Conservation (phyloP, 2,888 invertebrate genomes). For the Drosophila macrothrix region DNA sequence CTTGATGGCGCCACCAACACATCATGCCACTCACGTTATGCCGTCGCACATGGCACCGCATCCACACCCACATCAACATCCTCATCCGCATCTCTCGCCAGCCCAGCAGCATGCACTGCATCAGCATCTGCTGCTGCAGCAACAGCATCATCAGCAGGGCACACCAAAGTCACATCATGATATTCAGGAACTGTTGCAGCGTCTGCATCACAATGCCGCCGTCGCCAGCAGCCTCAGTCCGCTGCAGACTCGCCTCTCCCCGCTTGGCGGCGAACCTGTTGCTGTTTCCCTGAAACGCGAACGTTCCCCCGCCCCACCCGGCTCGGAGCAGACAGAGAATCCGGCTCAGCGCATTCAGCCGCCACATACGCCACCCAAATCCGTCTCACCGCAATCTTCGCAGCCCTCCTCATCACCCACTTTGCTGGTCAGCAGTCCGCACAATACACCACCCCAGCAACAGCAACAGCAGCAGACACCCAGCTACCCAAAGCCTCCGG, state of each 20-base stretch:
- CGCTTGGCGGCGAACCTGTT: constrained; percentile 55
- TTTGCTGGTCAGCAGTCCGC: constrained; percentile 73
- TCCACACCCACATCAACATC: constrained; percentile 58
- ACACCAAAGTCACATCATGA: constrained; percentile 81
- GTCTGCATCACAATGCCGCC: constrained; percentile 82
- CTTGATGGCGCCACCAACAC: constrained; percentile 70
- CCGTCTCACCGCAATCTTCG: constrained; percentile 83
- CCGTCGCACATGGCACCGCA: constrained; percentile 67
- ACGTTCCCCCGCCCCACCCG: constrained; percentile 81
- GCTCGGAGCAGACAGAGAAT: constrained; percentile 78
- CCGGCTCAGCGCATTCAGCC: constrained; percentile 84
- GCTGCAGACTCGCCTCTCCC: constrained; percentile 77
- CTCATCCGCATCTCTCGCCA: constrained; percentile 70
- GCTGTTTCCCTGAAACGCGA: constrained; percentile 80
- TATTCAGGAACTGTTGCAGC: constrained; percentile 83
- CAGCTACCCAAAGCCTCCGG: constrained; percentile 60
- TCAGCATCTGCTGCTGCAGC: constrained; percentile 79
- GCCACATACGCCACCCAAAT: constrained; percentile 83
- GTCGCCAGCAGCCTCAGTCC: constrained; percentile 81
- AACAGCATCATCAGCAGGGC: constrained; percentile 56
- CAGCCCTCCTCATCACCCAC: constrained; percentile 80
- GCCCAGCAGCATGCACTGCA: constrained; percentile 82
- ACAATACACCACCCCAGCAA: constrained; percentile 65
- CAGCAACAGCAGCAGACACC: constrained; percentile 47
- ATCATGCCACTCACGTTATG: constrained; percentile 56